Conservation (phyloP, 2,113 vertebrate species). For the Anser brachyrhynchus region DNA sequence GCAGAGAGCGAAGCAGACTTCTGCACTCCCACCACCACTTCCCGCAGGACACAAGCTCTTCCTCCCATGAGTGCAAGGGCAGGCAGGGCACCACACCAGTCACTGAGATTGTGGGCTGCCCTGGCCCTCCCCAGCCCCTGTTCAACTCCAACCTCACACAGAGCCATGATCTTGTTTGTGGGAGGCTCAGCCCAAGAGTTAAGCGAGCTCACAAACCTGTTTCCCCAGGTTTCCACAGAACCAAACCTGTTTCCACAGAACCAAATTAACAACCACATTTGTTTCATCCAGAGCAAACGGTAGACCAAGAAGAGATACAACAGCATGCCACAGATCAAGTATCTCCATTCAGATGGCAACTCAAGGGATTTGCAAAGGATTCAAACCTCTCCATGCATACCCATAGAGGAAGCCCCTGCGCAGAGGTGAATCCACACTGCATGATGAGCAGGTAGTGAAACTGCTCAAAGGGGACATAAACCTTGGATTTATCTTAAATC, state of each 20-base stretch:
- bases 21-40: accelerated
- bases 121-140: accelerated
- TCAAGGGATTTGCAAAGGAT: background rate
- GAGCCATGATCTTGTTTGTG: background rate
- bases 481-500: background rate
- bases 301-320: background rate
- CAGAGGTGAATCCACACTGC: background rate
- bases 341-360: background rate
- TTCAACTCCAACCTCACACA: background rate
- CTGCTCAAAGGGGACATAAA: background rate
- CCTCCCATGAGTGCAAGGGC: accelerated
- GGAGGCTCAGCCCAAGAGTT: background rate
- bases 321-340: background rate
- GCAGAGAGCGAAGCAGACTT: background rate
- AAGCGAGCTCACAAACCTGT: accelerated
- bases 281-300: background rate
- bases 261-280: background rate
- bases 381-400: background rate
- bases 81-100: background rate
- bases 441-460: background rate
- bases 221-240: too few relatives aligned
- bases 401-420: background rate
- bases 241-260: background rate
- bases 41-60: accelerated
- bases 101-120: background rate